Evolutionary conservation across 2,888 invertebrate species (phyloP).

Genomic region (Pyralis farinalis): DNA sequence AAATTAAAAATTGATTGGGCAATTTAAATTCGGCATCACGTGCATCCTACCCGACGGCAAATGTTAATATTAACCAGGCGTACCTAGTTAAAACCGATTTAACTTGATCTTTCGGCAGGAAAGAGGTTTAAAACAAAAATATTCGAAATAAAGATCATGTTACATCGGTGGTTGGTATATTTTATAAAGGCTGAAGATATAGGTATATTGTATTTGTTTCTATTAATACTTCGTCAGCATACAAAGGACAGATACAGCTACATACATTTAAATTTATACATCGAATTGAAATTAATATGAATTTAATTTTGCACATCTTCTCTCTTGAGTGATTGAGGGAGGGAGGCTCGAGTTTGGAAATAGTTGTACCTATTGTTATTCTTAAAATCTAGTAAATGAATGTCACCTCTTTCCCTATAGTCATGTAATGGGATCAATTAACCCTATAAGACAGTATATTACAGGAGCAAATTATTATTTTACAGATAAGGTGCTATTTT

Average conservation of each 20-base stretch:
- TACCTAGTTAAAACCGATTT: conserved; percentile 28
- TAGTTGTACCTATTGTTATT: no score
- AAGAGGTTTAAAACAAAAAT: neutral
- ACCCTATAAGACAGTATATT: no score
- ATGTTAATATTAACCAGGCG: conserved; percentile 41
- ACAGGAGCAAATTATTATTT: no score
- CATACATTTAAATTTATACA: neutral
- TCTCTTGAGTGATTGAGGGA: no score
- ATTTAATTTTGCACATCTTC: no score
- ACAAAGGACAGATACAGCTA: conserved; percentile 17
- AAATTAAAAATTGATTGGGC: conserved; percentile 71
- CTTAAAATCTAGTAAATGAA: no score
- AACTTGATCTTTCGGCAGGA: conserved; percentile 9
- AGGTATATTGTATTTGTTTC: no score
- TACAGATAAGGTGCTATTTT: no score
- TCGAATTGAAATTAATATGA: no score
- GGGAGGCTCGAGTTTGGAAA: no score
- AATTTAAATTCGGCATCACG: conserved; percentile 72
- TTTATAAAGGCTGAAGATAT: conserved; percentile 21
- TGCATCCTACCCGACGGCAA: conserved; percentile 38
- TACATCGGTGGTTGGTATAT: conserved; percentile 3
- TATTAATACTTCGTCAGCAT: conserved; percentile 33
- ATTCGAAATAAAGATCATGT: conserved; percentile 1
- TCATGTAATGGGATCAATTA: no score
- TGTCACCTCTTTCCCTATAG: no score